Percentiles rank a stretch among this genome's conserved stretches.
Conservation (phyloP, 2,797 vertebrate genomes). For the Kryptolebias ocellatus region DNA sequence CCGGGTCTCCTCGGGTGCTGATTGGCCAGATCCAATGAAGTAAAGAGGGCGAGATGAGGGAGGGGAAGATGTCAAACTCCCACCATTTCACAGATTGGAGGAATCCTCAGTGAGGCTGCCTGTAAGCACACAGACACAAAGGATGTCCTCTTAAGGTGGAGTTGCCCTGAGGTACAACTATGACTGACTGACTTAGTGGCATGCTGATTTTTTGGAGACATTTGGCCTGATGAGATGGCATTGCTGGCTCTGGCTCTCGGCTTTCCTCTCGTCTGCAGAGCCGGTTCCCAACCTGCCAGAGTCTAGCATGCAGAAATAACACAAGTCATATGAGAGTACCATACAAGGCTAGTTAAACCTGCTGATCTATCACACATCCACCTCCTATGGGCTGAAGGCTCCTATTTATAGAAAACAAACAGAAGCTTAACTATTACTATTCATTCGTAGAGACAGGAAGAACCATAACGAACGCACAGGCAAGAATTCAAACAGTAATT, state of each 20-base stretch:
- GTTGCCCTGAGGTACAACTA: slow-evolving; percentile 28
- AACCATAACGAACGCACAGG: not conserved
- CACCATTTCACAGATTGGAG: slow-evolving; percentile 63
- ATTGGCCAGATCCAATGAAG: slow-evolving; percentile 62
- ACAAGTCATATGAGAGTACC: slow-evolving; percentile 51
- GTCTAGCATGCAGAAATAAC: slow-evolving; percentile 65
- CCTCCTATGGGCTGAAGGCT: slow-evolving; percentile 31
- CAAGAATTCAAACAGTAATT: slow-evolving; percentile 7
- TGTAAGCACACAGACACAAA: slow-evolving; percentile 68
- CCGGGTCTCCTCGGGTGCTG: slow-evolving; percentile 36
- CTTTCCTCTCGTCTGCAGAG: slow-evolving; percentile 3
- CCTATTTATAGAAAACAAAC: slow-evolving; percentile 50
- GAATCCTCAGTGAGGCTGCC: slow-evolving; percentile 51
- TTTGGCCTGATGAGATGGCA: slow-evolving; percentile 6
- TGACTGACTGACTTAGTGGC: slow-evolving; percentile 20
- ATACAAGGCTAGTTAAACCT: slow-evolving; percentile 66
- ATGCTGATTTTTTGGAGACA: slow-evolving; percentile 19
- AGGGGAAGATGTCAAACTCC: slow-evolving; percentile 65
- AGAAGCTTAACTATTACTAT: slow-evolving; percentile 24
- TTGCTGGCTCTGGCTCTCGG: slow-evolving; percentile 20
- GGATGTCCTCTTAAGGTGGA: slow-evolving; percentile 57
- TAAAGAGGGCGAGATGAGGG: slow-evolving; percentile 45
- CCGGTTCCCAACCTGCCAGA: slow-evolving; percentile 22
- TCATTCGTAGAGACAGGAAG: slow-evolving; percentile 16
- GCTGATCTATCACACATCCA: slow-evolving; percentile 49